Base-by-base conservation (phyloP, 1,140 invertebrate species). In the Schmidtea mediterranea region DNA sequence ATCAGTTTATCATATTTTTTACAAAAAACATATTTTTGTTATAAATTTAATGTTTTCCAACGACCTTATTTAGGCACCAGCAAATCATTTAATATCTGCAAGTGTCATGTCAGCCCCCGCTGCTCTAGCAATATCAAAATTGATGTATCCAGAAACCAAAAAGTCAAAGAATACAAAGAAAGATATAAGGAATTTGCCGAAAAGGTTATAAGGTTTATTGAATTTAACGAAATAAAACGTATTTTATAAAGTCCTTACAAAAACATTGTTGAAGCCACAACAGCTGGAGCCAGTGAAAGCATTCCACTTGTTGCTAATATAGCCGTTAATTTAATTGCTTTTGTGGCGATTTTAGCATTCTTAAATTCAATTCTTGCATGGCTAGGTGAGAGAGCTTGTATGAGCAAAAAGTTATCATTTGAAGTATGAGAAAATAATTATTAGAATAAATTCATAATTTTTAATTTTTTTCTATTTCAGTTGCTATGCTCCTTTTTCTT, bases 41-140 rank as follows among this genome's bases (percentile, higher is more conserved):
- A n/a, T n/a, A n/a, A n/a, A n/a, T n/a, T n/a, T n/a, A n/a, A n/a
- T n/a, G n/a, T n/a, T n/a, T n/a, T n/a, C n/a, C n/a, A n/a, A n/a
- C n/a, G n/a, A n/a, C n/a, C 10, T 32, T 32, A 18, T 24, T 26
- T 12, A 16, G 0, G 80, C 82, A 1, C 62, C 61, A 46, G 58
- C 70, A 10, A 58, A 60, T 46, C 65, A 69, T 54, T 53, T 69
- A 16, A 74, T 95, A 43, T 82, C 82, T 0, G 82, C 87, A 0
- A 82, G 80, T 40, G 75, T 92, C 0, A 92, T 95, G 86, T 80
- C 82, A 0, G 86, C 86, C 0, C 83, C 87, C 0, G 81, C 81
- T 21, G 77, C 84, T 0, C 65, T 95, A 2, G 80, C 78, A 55
- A 78, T 75, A 51, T 74, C 82, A 1, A 95, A 95, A 64, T 65